Conservation (phyloP, 1,140 invertebrate genomes). For the Rhynchophorus ferrugineus region DNA sequence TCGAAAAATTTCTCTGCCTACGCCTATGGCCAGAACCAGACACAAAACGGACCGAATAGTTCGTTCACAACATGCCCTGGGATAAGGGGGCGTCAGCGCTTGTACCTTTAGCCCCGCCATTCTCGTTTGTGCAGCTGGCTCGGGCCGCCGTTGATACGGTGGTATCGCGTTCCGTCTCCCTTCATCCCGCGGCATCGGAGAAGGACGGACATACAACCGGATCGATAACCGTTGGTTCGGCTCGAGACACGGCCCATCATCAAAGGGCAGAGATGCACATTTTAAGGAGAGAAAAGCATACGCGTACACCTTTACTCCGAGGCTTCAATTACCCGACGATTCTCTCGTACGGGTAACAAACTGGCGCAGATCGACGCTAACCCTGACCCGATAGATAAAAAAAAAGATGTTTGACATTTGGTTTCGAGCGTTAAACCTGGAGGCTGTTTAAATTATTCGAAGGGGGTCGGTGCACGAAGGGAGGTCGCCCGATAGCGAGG, state of each 20-base stretch:
- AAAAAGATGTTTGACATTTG: no score
- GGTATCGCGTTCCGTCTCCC: not conserved
- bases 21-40: not conserved
- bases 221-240: slow-evolving; percentile 1
- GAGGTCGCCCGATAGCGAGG: slow-evolving; percentile 5
- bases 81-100: slow-evolving; percentile 34
- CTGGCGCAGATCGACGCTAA: no score
- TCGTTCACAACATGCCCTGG: slow-evolving; percentile 16
- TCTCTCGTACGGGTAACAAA: no score
- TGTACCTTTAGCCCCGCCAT: slow-evolving; percentile 31
- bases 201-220: slow-evolving; percentile 1
- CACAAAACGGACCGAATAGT: not conserved
- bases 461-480: no score
- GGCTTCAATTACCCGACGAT: not conserved
- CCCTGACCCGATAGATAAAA: no score
- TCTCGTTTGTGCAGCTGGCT: slow-evolving; percentile 18
- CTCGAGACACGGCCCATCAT: slow-evolving; percentile 6
- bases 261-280: not conserved
- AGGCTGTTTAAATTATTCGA: no score
- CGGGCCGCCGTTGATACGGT: not conserved
- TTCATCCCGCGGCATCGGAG: not conserved
- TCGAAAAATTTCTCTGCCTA: not conserved
- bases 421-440: no score
- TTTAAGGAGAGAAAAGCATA: not conserved
- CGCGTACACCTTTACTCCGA: not conserved